phyloP scores from a whole-genome alignment of 2,888 invertebrate species.

The Agonum fuliginosum region DNA sequence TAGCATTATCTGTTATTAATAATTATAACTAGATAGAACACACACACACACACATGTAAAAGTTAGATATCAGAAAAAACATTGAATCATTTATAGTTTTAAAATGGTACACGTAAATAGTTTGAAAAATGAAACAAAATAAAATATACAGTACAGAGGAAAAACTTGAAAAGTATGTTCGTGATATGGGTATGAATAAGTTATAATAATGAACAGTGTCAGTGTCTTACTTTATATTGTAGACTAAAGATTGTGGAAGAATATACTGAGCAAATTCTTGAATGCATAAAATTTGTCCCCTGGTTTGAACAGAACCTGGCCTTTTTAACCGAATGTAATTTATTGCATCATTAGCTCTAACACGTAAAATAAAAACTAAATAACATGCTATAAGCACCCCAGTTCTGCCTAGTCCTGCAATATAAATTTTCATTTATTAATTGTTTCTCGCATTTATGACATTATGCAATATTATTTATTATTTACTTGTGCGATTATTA shows the following conservation, averaged over 20 bases:
- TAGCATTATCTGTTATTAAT: no score
- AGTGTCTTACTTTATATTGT: slow-evolving; percentile 79
- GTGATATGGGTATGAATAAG: slow-evolving; percentile 28
- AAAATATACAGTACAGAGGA: no score
- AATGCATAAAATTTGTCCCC: slow-evolving; percentile 87
- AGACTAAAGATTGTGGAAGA: slow-evolving; percentile 84
- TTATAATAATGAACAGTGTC: slow-evolving; percentile 44
- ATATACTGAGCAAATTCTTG: slow-evolving; percentile 88
- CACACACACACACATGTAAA: no score
- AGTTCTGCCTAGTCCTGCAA: slow-evolving; percentile 85
- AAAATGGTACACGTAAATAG: no score
- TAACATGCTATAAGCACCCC: slow-evolving; percentile 92
- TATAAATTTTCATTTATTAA: no score
- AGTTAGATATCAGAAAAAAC: no score
- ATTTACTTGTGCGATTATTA: not conserved
- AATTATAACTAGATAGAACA: no score
- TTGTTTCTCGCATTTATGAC: not conserved
- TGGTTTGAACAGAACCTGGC: slow-evolving; percentile 87
- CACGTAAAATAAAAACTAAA: slow-evolving; percentile 85
- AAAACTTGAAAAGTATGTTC: not conserved
- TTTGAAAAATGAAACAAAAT: no score
- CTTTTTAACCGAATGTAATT: slow-evolving; percentile 85
- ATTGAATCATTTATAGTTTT: no score
- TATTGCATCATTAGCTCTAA: slow-evolving; percentile 87
- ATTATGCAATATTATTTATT: not conserved